Evolutionary conservation across 2,888 invertebrate genomes (phyloP), one percentile per base, ranked within the genome.

Genomic region (Andricus quercusramuli): DNA sequence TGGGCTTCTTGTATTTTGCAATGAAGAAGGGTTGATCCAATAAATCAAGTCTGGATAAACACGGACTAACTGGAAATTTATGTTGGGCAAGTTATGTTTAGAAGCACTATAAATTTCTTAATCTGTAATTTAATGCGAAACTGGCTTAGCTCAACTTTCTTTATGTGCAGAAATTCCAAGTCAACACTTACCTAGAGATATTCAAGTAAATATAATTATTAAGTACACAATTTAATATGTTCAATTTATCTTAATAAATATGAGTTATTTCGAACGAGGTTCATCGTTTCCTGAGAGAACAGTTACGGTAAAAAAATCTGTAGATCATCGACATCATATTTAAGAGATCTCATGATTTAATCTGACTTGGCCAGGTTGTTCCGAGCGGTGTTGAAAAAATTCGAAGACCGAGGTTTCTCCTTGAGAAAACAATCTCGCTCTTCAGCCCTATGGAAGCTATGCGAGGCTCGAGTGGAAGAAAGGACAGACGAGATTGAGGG

Each of bases 391-490:
- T 32, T 32, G 32, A 74, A 74, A 74, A 74, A 74, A 59, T 74
- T 74, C 70, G 17, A 70, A 51, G 70, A 51, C 70, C 47, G 51
- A 47, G 9, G 70, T 70, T 70, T 70, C 70, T 51, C 47, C 56
- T 74, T 74, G 74, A 74, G 74, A 74, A 74, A 74, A 74, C 56
- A 59, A 74, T 56, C 56, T 56, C n/a, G 56, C 32, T 70, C 70
- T 70, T 51, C 51, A 74, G 56, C n/a, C 56, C 56, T 74, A 59
- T 59, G 37, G 56, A 56, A 74, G 74, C n/a, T 56, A 51, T 62
- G 77, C 37, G 32, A 77, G 79, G 66, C 29, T 76, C 62, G 56
- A 32, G 64, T 64, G 32, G 78, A 77, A 47, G 77, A 78, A 82
- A 59, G 62, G 9, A 74, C 20, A 62, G 82, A 41, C 62, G 77